Evolutionary conservation across 2,797 vertebrate species (phyloP).

Genomic region (Artibeus jamaicensis): DNA sequence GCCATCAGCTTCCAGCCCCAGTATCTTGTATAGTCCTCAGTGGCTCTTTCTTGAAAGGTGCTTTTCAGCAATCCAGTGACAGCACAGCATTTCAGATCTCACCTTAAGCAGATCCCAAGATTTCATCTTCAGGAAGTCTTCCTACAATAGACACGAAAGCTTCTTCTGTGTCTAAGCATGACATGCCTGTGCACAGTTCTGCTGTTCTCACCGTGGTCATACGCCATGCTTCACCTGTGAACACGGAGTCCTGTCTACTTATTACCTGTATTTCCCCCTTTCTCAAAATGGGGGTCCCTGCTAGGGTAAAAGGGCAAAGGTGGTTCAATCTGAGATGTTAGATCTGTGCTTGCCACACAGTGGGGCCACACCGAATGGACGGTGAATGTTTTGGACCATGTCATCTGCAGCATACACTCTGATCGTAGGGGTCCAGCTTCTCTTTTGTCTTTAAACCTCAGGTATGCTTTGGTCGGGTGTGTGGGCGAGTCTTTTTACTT

Average conservation of each 20-base stretch:
- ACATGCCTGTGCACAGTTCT: background rate
- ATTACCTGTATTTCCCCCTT: background rate
- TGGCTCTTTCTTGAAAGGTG: background rate
- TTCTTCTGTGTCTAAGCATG: background rate
- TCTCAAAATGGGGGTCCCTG: background rate
- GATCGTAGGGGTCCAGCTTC: background rate
- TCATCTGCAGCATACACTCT: background rate
- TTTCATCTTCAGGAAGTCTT: background rate
- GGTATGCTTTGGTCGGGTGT: background rate
- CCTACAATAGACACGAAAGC: constrained; percentile 9
- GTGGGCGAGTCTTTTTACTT: background rate
- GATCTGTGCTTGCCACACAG: background rate
- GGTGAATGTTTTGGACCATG: background rate
- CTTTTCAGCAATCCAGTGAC: background rate
- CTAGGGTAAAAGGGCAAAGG: background rate
- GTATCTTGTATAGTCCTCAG: background rate
- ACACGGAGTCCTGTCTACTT: background rate
- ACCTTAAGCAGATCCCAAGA: background rate
- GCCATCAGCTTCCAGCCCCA: background rate
- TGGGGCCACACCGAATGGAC: rapidly evolving
- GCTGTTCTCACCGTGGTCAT: background rate
- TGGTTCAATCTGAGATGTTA: background rate
- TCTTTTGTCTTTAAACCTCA: background rate
- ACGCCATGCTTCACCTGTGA: background rate
- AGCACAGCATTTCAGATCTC: background rate